Percentiles rank a stretch among this genome's conserved stretches.
These are phyloP conservation scores for Zele albiditarsus DNA, from an alignment of 2,888 invertebrate species.

Conservation along the genomic window DNA sequence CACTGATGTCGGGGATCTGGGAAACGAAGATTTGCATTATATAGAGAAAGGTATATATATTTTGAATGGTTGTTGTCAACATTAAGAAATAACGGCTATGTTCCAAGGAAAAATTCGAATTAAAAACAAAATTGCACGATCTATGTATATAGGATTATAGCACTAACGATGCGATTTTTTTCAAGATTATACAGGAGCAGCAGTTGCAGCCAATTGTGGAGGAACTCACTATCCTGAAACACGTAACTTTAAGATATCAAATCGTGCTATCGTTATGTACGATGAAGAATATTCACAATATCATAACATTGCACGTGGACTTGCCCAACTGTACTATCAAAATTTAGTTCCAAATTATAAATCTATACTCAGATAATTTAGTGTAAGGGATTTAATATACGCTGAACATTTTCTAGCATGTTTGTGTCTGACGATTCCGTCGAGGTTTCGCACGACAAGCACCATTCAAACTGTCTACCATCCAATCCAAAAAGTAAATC, in stretches of 20 bases:
- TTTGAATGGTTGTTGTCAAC: too few relatives aligned
- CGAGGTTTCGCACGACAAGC: background rate
- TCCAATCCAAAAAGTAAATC: background rate
- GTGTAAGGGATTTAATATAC: too few relatives aligned
- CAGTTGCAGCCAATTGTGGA: background rate
- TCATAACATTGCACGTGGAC: background rate
- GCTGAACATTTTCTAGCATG: background rate
- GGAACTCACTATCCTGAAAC: background rate
- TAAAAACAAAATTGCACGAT: too few relatives aligned
- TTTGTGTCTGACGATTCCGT: background rate
- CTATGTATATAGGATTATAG: too few relatives aligned
- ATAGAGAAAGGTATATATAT: too few relatives aligned
- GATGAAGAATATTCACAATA: background rate
- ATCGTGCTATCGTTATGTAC: background rate
- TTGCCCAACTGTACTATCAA: background rate
- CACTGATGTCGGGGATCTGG: background rate
- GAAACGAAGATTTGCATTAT: too few relatives aligned
- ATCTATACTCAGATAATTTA: too few relatives aligned
- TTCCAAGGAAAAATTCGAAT: too few relatives aligned
- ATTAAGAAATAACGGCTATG: too few relatives aligned
- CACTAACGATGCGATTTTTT: too few relatives aligned
- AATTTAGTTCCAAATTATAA: too few relatives aligned
- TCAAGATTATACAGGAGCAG: background rate
- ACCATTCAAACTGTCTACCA: background rate
- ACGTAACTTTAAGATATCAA: background rate